A percentile compares a stretch with the other conserved stretches of the same genome.
phyloP scores from a whole-genome alignment of 2,113 vertebrate species.

The Pampusana beccarii region DNA sequence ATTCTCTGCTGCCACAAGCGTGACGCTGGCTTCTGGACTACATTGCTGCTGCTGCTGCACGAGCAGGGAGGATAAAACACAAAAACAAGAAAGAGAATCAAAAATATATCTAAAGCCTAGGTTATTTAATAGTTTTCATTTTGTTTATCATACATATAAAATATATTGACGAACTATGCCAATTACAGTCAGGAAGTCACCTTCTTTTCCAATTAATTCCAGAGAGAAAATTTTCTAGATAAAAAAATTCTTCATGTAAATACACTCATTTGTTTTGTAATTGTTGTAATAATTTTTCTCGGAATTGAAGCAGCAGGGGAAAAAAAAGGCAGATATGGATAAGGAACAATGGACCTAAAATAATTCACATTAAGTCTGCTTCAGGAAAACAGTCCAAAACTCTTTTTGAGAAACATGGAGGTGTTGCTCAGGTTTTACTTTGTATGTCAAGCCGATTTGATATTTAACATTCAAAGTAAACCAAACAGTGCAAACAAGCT shows the following conservation, averaged over 20 bases:
- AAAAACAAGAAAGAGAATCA: not conserved
- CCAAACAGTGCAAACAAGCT: slow-evolving; percentile 47
- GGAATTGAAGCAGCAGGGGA: not conserved
- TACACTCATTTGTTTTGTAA: not conserved
- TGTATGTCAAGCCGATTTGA: slow-evolving; percentile 38
- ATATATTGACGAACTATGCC: not conserved
- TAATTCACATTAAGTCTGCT: not conserved
- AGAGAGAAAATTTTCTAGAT: not conserved
- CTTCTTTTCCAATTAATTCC: not conserved
- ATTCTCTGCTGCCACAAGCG: not conserved
- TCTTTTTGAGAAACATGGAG: not conserved
- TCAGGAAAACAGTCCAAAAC: slow-evolving; percentile 16
- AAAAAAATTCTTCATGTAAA: not conserved
- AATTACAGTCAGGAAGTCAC: not conserved
- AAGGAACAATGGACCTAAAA: not conserved
- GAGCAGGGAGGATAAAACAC: not conserved
- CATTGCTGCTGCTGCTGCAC: not conserved
- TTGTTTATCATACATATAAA: not conserved
- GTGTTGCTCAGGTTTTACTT: not conserved
- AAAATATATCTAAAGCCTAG: not conserved
- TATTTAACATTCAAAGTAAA: slow-evolving; percentile 58
- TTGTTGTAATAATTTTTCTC: not conserved
- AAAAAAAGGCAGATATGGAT: not conserved
- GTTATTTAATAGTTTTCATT: not conserved
- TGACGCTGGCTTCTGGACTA: not conserved